These are phyloP conservation scores for Conger conger DNA, from an alignment of 2,113 vertebrate genomes.

Conservation along the genomic window DNA sequence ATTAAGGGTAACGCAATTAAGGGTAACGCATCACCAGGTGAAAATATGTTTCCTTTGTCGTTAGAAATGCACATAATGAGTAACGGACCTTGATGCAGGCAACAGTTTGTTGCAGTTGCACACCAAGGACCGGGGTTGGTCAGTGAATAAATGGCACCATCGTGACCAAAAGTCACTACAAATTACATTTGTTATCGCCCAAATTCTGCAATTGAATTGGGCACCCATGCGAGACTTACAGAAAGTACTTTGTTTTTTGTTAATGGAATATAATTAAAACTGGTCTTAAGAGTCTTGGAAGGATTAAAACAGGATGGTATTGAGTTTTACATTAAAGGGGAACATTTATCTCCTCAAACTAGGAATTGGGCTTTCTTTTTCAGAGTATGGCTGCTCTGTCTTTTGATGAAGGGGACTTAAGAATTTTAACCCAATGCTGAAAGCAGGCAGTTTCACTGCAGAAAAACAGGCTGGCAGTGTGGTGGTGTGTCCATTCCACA, in stretches of 20 bases:
- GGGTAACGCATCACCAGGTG: too few species aligned
- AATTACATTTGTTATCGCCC: not conserved
- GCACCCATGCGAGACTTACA: conserved; percentile 1
- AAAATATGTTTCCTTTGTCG: too few species aligned
- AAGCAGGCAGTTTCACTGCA: not conserved
- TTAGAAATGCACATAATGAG: too few species aligned
- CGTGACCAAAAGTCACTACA: not conserved
- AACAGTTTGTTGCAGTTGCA: too few species aligned
- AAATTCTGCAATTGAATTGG: not conserved
- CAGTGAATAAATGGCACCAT: not conserved
- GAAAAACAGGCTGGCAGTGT: not conserved
- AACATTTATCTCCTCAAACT: not conserved
- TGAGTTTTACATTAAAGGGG: not conserved
- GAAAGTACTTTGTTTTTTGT: not conserved
- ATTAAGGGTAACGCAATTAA: too few species aligned
- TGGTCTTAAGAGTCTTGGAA: not conserved
- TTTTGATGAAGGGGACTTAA: not conserved
- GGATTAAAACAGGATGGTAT: not conserved
- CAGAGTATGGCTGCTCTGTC: not conserved
- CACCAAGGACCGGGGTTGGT: too few species aligned
- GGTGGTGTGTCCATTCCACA: not conserved
- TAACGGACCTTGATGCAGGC: too few species aligned
- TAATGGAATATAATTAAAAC: not conserved
- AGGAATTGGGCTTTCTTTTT: not conserved
- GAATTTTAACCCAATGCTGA: not conserved